Percentiles rank a stretch among this genome's conserved stretches.
Conservation (phyloP, 2,888 invertebrate genomes). For the Drosophila lacicola region DNA sequence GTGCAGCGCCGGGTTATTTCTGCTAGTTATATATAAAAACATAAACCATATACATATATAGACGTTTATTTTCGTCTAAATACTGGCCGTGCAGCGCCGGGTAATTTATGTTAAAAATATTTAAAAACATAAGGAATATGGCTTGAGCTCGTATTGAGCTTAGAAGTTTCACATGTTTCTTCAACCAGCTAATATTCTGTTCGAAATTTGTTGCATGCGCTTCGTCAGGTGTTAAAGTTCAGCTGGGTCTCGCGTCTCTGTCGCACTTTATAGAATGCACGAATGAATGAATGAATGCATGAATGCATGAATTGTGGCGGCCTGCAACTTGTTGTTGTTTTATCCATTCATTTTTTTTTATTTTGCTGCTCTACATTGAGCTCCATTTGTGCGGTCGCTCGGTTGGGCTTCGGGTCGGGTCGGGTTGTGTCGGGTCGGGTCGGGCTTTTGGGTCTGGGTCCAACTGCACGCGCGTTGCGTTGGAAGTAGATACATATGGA, state of each 20-base stretch:
- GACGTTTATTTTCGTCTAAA: too few species aligned
- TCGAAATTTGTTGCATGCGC: too few species aligned
- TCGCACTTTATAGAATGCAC: not conserved
- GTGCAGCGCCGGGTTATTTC: too few species aligned
- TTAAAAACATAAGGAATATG: too few species aligned
- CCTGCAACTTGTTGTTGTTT: slow-evolving; percentile 29
- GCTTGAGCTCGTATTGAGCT: too few species aligned
- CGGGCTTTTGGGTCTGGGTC: slow-evolving; percentile 13
- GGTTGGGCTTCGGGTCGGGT: slow-evolving; percentile 5
- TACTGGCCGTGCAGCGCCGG: too few species aligned
- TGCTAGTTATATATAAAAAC: too few species aligned
- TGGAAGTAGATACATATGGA: slow-evolving; percentile 26
- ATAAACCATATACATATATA: too few species aligned
- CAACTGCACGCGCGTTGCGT: slow-evolving; percentile 27
- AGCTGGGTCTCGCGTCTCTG: not conserved
- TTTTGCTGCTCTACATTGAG: slow-evolving; percentile 38
- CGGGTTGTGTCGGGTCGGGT: not conserved
- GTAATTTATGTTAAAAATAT: too few species aligned
- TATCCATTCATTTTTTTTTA: not conserved
- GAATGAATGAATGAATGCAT: slow-evolving; percentile 28
- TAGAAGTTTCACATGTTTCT: too few species aligned
- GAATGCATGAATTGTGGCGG: slow-evolving; percentile 36
- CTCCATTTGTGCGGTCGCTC: slow-evolving; percentile 33
- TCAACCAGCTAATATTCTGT: too few species aligned
- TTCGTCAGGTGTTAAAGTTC: not conserved